A percentile compares a stretch with the other conserved stretches of the same genome.
Conservation (phyloP, 2,113 vertebrate species). For the Alethe diademata region DNA sequence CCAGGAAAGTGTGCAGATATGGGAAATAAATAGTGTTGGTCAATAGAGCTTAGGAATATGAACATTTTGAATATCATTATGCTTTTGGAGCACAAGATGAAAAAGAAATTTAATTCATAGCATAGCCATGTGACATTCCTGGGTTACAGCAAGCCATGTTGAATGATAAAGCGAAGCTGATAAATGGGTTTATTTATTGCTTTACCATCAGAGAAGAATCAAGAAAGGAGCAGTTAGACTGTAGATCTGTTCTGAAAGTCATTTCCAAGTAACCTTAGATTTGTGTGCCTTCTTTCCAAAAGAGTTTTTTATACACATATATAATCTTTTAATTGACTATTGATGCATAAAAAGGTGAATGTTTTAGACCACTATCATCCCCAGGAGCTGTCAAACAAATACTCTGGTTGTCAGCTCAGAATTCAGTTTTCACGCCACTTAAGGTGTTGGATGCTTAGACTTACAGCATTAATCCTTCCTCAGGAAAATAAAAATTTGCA, state of each 20-base stretch:
- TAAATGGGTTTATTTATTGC: neutral
- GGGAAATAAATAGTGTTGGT: neutral
- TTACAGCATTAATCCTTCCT: neutral
- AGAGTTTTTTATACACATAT: neutral
- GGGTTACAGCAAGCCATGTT: neutral
- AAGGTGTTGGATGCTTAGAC: neutral
- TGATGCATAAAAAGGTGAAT: neutral
- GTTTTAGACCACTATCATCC: neutral
- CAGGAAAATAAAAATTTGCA: neutral
- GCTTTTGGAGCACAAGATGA: neutral
- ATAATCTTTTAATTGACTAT: neutral
- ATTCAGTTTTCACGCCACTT: neutral
- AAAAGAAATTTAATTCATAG: neutral
- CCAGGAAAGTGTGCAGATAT: neutral
- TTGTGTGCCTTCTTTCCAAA: neutral
- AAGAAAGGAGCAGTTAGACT: neutral
- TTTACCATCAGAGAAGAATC: neutral
- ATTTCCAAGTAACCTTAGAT: neutral
- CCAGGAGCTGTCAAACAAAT: neutral
- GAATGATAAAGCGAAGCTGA: neutral
- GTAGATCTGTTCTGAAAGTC: neutral
- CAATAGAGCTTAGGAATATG: neutral
- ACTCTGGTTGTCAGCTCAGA: neutral
- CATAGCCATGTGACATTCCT: neutral
- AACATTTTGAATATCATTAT: neutral